These are phyloP conservation scores for Pogonomyrmex californicus DNA, from an alignment of 1,140 invertebrate species.

Conservation along the genomic window DNA sequence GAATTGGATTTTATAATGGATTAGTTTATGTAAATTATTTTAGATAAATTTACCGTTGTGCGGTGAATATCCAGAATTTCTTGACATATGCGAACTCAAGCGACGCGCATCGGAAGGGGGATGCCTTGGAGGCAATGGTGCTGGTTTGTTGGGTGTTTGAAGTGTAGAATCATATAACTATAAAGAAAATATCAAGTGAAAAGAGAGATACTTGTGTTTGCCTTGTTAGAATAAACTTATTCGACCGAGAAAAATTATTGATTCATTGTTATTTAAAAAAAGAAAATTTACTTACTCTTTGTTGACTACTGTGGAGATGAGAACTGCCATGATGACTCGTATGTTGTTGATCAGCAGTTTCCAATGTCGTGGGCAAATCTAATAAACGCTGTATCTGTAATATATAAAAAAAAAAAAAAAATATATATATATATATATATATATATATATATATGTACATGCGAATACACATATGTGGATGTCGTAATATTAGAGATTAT, in stretches of 20 bases:
- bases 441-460: constrained; percentile 9
- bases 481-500: background rate
- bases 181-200: constrained; percentile 27
- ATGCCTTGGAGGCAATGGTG: constrained; percentile 88
- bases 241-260: background rate
- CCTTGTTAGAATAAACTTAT: background rate
- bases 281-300: constrained; percentile 76
- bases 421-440: background rate
- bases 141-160: constrained; percentile 88
- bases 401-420: constrained; percentile 16
- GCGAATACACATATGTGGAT: background rate
- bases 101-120: constrained; percentile 88
- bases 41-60: constrained; percentile 84
- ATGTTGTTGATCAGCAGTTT: constrained; percentile 90
- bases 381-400: constrained; percentile 94
- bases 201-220: background rate
- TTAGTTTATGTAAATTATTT: no score
- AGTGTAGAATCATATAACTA: constrained; percentile 81
- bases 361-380: constrained; percentile 95
- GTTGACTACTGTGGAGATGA: constrained; percentile 82
- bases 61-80: constrained; percentile 88
- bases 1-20: no score
- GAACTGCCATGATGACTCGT: constrained; percentile 80
- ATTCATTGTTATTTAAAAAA: constrained; percentile 12
- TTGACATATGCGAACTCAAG: constrained; percentile 86